Conservation (phyloP, 2,113 vertebrate species). For the Ia io region DNA sequence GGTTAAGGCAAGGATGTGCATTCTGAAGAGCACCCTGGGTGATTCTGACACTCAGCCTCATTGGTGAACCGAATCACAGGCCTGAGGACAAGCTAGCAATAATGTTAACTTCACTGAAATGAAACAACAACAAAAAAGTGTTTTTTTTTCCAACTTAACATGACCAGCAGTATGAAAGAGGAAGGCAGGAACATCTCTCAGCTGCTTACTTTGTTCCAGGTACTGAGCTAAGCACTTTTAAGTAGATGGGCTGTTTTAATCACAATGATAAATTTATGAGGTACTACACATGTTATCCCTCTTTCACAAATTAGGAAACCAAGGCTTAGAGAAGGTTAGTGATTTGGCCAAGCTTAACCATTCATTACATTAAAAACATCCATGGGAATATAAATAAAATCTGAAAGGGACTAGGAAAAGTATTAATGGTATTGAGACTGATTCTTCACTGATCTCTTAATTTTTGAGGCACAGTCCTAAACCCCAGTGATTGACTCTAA, state of each 20-base stretch:
- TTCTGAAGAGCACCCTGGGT: neutral
- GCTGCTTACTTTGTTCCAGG: neutral
- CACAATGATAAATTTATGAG: neutral
- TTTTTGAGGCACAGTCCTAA: neutral
- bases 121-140: neutral
- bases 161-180: neutral
- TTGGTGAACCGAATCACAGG: neutral
- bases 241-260: neutral
- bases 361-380: slow-evolving; percentile 33
- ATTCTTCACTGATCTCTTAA: neutral
- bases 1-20: too few relatives aligned
- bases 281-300: neutral
- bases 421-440: neutral
- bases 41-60: neutral
- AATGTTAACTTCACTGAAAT: neutral
- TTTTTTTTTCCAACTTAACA: neutral
- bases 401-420: neutral
- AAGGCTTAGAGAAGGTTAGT: slow-evolving; percentile 9
- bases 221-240: neutral
- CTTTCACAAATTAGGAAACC: neutral
- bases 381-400: slow-evolving; percentile 27
- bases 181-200: neutral
- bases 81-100: neutral
- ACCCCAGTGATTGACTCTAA: neutral
- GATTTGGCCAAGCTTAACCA: slow-evolving; percentile 35